Conservation (phyloP, 1,140 invertebrate genomes). For the Brachionus plicatilis region DNA sequence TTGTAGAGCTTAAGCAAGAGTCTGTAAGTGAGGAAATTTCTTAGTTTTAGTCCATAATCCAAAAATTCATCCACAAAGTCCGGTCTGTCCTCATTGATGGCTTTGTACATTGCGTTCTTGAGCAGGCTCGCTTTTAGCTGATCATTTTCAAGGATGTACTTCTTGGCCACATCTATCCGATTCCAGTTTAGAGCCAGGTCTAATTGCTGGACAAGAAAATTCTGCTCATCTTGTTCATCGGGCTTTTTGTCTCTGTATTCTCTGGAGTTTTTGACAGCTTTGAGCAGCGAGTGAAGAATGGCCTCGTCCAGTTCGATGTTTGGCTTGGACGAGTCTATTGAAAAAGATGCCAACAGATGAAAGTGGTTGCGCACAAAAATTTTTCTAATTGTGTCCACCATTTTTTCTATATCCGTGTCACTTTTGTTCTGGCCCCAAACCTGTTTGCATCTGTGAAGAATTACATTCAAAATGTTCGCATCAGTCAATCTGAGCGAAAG, state of each 20-base stretch:
- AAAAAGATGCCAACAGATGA: not conserved
- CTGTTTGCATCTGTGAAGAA: not conserved
- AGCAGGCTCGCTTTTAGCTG: constrained; percentile 41
- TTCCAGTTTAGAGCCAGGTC: constrained; percentile 82
- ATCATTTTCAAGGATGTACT: constrained; percentile 65
- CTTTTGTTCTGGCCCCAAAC: not conserved
- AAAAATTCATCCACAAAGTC: constrained; percentile 57
- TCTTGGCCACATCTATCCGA: constrained; percentile 86
- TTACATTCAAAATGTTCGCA: not conserved
- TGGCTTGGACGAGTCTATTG: not conserved
- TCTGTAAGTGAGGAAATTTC: constrained; percentile 53
- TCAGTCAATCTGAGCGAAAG: not conserved
- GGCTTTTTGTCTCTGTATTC: not conserved
- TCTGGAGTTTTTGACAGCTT: not conserved
- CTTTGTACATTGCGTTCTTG: constrained; percentile 56
- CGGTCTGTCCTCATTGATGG: constrained; percentile 53
- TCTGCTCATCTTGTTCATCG: not conserved
- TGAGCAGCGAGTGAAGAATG: not conserved
- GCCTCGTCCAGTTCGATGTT: constrained; percentile 13
- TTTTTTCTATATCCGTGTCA: not conserved
- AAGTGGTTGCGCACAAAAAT: not conserved
- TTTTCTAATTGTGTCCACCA: not conserved
- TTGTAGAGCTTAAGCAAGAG: constrained; percentile 55
- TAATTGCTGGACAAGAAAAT: not conserved
- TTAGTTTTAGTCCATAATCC: constrained; percentile 55